Percentiles rank a stretch among this genome's conserved stretches.
These are phyloP conservation scores for Drosophila birchii DNA, from an alignment of 2,888 invertebrate genomes.

Conservation along the genomic window DNA sequence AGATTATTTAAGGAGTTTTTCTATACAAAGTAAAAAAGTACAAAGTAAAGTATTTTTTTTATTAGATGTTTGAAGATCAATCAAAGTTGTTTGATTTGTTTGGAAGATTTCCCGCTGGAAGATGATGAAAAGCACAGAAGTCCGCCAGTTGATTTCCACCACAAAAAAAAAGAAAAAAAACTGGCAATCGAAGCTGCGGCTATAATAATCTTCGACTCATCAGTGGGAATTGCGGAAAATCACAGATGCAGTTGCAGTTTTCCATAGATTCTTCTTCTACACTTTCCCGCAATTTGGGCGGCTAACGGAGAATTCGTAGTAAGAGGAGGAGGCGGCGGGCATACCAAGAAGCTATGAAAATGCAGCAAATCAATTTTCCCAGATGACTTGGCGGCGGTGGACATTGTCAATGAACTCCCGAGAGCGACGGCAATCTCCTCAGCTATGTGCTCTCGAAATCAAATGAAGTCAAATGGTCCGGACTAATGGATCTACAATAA, in stretches of 20 bases:
- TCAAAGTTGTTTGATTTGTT: not conserved
- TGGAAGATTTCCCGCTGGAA: too few species aligned
- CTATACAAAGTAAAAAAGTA: conserved; percentile 1
- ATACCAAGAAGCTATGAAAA: not conserved
- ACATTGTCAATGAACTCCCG: conserved; percentile 36
- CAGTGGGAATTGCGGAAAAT: conserved; percentile 37
- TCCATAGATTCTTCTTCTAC: conserved; percentile 2
- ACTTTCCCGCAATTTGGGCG: conserved; percentile 25
- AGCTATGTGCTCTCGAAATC: conserved; percentile 47
- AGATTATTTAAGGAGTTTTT: not conserved
- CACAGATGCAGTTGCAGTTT: conserved; percentile 14
- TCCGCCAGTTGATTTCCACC: not conserved
- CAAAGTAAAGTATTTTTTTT: conserved; percentile 9
- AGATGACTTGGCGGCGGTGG: conserved; percentile 27
- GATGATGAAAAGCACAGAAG: conserved; percentile 3
- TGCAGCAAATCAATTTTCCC: conserved; percentile 37
- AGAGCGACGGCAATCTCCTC: not conserved
- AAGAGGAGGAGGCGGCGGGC: not conserved
- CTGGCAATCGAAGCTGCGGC: conserved; percentile 8
- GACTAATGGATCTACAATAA: conserved; percentile 61
- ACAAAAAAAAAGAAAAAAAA: not conserved
- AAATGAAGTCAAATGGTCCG: conserved; percentile 41
- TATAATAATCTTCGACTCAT: conserved; percentile 27
- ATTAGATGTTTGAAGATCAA: conserved; percentile 1
- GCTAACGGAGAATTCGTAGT: conserved; percentile 11